Percentiles rank a stretch among this genome's conserved stretches.
Evolutionary conservation across 2,888 invertebrate genomes (phyloP).

Genomic region (Eretmocerus hayati): DNA sequence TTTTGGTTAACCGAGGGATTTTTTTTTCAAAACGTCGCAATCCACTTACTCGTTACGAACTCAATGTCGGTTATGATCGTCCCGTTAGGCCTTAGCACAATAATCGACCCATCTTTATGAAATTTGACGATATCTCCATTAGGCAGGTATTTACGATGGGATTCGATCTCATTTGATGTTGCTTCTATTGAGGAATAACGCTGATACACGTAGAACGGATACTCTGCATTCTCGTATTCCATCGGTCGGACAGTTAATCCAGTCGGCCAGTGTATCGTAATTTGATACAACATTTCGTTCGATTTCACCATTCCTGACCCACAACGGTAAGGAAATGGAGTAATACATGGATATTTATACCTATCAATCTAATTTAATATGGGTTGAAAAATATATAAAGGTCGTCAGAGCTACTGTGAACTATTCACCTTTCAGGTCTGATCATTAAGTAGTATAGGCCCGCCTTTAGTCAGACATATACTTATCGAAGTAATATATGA

Average conservation of each 20-base stretch:
- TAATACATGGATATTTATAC: no score
- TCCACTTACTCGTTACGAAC: slow-evolving; percentile 7
- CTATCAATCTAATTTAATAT: no score
- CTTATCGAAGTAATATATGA: no score
- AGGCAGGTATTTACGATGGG: slow-evolving; percentile 35
- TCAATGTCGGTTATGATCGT: slow-evolving; percentile 29
- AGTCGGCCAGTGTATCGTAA: slow-evolving; percentile 30
- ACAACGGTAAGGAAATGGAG: no score
- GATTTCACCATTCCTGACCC: neutral
- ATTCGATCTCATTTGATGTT: slow-evolving; percentile 23
- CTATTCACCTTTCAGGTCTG: no score
- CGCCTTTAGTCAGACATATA: no score
- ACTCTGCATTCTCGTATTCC: slow-evolving; percentile 24
- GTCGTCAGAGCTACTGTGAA: no score
- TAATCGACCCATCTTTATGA: slow-evolving; percentile 30
- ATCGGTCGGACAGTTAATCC: slow-evolving; percentile 33
- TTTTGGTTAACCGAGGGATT: slow-evolving; percentile 6
- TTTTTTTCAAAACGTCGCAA: no score
- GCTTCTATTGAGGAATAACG: slow-evolving; percentile 28
- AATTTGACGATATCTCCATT: slow-evolving; percentile 41
- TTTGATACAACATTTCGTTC: slow-evolving; percentile 9
- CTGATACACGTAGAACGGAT: slow-evolving; percentile 37
- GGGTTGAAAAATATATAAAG: no score
- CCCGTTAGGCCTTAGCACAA: slow-evolving; percentile 36
- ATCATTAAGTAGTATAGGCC: no score